A percentile compares a stretch with the other conserved stretches of the same genome.
These are phyloP conservation scores for Stomorhina lunata DNA, from an alignment of 2,888 invertebrate genomes.

Conservation along the genomic window DNA sequence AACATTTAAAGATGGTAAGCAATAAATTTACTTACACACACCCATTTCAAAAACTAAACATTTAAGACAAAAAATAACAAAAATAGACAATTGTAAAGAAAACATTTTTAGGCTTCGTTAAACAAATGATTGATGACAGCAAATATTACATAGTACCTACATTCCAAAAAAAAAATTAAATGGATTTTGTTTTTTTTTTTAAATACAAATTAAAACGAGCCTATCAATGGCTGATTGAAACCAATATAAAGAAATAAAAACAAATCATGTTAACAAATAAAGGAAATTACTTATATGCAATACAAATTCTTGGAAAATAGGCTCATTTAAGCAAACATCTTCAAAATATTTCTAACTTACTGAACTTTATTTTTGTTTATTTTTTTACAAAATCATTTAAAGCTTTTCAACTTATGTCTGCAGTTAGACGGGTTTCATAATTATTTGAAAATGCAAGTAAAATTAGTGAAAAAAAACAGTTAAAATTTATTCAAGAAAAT, in stretches of 20 bases:
- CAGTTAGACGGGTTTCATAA: conserved; percentile 50
- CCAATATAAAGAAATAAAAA: neutral
- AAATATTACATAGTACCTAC: conserved; percentile 67
- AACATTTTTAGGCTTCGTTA: conserved; percentile 57
- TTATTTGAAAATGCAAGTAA: neutral
- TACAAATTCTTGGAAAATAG: neutral
- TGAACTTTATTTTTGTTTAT: conserved; percentile 44
- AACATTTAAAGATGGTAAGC: neutral
- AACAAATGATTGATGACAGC: conserved; percentile 59
- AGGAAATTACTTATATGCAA: conserved; percentile 58
- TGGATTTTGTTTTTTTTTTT: conserved; percentile 66
- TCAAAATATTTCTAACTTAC: conserved; percentile 42
- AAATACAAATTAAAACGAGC: neutral
- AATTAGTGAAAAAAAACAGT: neutral
- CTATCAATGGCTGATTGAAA: conserved; percentile 34
- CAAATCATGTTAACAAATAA: conserved; percentile 37
- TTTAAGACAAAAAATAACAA: neutral
- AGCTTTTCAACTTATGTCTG: neutral
- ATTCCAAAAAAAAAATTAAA: conserved; percentile 35
- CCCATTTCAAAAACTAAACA: neutral
- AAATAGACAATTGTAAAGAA: neutral
- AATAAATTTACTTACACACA: conserved; percentile 28
- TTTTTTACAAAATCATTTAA: too few species aligned
- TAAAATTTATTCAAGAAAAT: conserved; percentile 35
- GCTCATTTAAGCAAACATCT: conserved; percentile 6